Base-by-base conservation (phyloP, 2,888 invertebrate genomes). In the Eilema caniola region DNA sequence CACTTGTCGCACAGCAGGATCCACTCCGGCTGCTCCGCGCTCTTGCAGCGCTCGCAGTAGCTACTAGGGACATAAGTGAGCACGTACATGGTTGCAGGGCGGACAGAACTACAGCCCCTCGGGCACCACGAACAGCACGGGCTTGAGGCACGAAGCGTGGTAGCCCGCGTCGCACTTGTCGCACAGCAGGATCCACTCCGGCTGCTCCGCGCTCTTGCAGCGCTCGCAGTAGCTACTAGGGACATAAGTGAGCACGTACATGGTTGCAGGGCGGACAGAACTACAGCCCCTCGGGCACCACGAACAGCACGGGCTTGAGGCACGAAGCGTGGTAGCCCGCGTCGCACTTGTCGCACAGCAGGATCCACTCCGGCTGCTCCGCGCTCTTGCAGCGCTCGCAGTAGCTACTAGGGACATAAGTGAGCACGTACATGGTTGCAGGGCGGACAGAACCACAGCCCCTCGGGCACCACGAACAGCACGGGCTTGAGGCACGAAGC, bases 61-160 rank as follows among this genome's bases (percentile, higher is more conserved):
- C 33, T 28, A 33, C 33, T 33, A 33, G 33, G 8, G 7, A 33
- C 33, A 33, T 8, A 33, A 33, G 33, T 33, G 33, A 33, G 33
- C 33, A 33, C 33, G 33, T 33, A 33, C 33, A 8, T 99, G 99
- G 91, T 99, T 98, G 93, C 99, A 99, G 0, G 98, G 98, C 47
- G 99, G 99, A 92, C 99, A 99, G 93, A 97, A 98, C 99, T 99
- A 99, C 91, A 99, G 98, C 0, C 99, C 99, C 89, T 99, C 99
- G 0, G 99, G 99, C 84, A 99, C 98, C 41, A 98, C 96, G 93
- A 99, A 97, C 59, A 99, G 96, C 72, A 99, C 97, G 0, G 99
- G 99, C 75, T 98, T 97, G 57, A 99, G 96, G 88, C 99, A 99
- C 61, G 98, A 98, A 74, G 99, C 99, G 95, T 99, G 99, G 97